Base-by-base conservation (phyloP, 2,797 vertebrate genomes). In the Podarcis siculus region DNA sequence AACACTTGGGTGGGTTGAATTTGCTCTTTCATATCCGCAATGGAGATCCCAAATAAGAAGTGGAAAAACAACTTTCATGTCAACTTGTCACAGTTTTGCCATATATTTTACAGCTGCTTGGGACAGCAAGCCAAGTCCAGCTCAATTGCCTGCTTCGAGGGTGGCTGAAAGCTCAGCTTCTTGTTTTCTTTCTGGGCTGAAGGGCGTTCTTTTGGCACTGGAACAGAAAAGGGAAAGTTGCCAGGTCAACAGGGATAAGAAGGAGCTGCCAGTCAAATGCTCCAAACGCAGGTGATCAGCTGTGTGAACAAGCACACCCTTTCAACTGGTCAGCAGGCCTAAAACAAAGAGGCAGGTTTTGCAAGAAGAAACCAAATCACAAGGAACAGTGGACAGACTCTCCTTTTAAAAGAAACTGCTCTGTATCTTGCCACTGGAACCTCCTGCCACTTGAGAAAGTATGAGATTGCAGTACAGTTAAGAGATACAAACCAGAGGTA, bases 291-390 rank as follows among this genome's bases (percentile, higher is more conserved):
- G 76, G 76, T 15, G n/a, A n/a, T 13, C 67, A 30, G 35, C 17
- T 27, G 27, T 13, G 7, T 35, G 13, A 10, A 39, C 10, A 30
- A 66, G 66, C 27, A 76, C 9, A 4, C 69, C 61, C n/a, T 19
- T 25, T 4, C 2, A 8, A 1, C 13, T 4, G 1, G 23, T n/a
- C 12, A 10, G 6, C 25, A 9, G 25, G 32, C 23, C 2, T n/a
- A 37, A 13, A n/a, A 58, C 27, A 71, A 10, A 19, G n/a, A 32
- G 49, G 49, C 30, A 58, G 15, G 39, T 19, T 35, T 58, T 84
- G 45, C 32, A 37, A 27, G 58, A 55, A n/a, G 3, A 64, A 64
- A 64, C 21, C 21, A 64, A 1, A 37, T 25, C 2, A 3, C 80
- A 17, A 35, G 15, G 10, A 32, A 32, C 7, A 49, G 5, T 19